phyloP scores from a whole-genome alignment of 2,797 vertebrate genomes.

The Myioborus miniatus region DNA sequence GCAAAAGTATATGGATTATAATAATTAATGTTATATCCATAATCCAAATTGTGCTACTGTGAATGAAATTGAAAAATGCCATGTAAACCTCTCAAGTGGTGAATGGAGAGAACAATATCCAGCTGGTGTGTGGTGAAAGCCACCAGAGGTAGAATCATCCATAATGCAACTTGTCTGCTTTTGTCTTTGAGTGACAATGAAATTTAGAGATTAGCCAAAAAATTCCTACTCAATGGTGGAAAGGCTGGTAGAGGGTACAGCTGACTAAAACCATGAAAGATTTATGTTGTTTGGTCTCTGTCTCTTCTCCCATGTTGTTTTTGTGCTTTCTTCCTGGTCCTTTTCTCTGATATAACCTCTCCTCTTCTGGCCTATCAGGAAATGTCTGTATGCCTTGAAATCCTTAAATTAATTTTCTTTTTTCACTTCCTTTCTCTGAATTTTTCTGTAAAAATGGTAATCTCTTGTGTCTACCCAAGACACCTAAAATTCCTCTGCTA shows the following conservation, averaged over 20 bases:
- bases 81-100: background rate
- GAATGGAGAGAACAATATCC: background rate
- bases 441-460: background rate
- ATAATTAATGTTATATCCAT: background rate
- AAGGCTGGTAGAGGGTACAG: background rate
- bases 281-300: background rate
- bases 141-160: fast-evolving
- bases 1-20: background rate
- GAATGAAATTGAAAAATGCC: background rate
- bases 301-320: background rate
- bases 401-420: background rate
- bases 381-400: background rate
- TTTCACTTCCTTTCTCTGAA: background rate
- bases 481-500: background rate
- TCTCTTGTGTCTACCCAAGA: background rate
- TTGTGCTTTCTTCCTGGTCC: background rate
- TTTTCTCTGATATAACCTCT: background rate
- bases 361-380: background rate
- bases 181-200: background rate
- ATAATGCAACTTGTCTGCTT: background rate
- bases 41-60: background rate
- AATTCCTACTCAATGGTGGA: fast-evolving
- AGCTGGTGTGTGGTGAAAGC: background rate
- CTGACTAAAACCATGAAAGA: background rate
- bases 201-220: background rate